A percentile compares a stretch with the other conserved stretches of the same genome.
These are phyloP conservation scores for Lasius platythorax DNA, from an alignment of 2,888 invertebrate species.

Conservation along the genomic window DNA sequence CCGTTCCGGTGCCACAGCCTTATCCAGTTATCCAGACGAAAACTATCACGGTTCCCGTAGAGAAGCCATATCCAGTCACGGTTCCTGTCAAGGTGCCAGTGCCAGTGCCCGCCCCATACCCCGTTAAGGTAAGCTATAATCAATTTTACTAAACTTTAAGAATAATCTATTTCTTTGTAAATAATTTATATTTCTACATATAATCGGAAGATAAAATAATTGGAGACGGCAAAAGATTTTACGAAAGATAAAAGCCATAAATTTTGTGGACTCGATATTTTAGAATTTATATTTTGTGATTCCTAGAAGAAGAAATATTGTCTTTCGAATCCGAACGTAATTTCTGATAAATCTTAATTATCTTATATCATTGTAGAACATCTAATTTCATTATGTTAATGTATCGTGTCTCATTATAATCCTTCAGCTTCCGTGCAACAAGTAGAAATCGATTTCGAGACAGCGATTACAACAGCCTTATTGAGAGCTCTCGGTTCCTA, in stretches of 20 bases:
- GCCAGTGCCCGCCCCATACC: slow-evolving; percentile 87
- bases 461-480: not conserved
- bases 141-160: not conserved
- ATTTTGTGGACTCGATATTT: not conserved
- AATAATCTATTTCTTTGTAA: not conserved
- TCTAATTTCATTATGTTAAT: not conserved
- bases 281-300: not conserved
- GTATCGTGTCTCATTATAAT: slow-evolving; percentile 21
- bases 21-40: slow-evolving; percentile 85
- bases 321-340: not conserved
- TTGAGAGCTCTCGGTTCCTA: not conserved
- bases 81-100: slow-evolving; percentile 87
- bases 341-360: slow-evolving; percentile 8
- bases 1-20: slow-evolving; percentile 87
- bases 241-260: not conserved
- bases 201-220: not conserved
- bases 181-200: not conserved
- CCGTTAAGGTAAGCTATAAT: slow-evolving; percentile 84
- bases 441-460: slow-evolving; percentile 23
- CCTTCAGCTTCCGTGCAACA: not conserved
- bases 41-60: slow-evolving; percentile 86
- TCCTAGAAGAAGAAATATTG: not conserved
- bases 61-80: slow-evolving; percentile 86
- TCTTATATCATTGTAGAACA: not conserved
- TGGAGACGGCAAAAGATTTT: not conserved